These are phyloP conservation scores for Aphidius colemani DNA, from an alignment of 2,888 invertebrate species.

Conservation along the genomic window DNA sequence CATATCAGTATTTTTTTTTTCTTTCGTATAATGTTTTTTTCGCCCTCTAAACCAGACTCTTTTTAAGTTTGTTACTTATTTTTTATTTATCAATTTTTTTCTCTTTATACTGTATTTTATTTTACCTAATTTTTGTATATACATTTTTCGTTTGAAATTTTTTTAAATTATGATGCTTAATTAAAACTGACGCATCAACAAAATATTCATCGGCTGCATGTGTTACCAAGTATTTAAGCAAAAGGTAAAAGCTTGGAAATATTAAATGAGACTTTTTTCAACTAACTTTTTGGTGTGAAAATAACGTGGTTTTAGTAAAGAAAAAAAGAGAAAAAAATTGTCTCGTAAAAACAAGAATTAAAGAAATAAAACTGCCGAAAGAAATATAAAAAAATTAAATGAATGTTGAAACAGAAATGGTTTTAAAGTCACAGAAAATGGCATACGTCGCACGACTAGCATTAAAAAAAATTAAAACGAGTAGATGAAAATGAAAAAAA, in stretches of 20 bases:
- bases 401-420: conserved; percentile 2
- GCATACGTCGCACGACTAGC: conserved; percentile 15
- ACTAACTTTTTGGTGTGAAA: conserved; percentile 23
- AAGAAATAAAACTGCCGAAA: conserved; percentile 20
- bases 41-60: not conserved
- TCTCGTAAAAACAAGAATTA: conserved; percentile 20
- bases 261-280: conserved; percentile 26
- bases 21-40: too few relatives aligned
- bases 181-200: conserved; percentile 29
- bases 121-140: too few relatives aligned
- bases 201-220: conserved; percentile 34
- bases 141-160: too few relatives aligned
- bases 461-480: conserved; percentile 20
- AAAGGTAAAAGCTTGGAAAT: conserved; percentile 3
- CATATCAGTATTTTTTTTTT: not conserved
- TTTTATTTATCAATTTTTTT: conserved; percentile 6
- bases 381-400: conserved; percentile 1
- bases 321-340: conserved; percentile 11
- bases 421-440: conserved; percentile 1
- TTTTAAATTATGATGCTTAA: conserved; percentile 36
- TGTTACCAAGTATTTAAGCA: conserved; percentile 22
- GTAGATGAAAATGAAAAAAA: not conserved
- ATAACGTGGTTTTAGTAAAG: conserved; percentile 11
- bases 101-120: too few relatives aligned
- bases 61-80: not conserved